Conservation (phyloP, 2,797 vertebrate species). For the Halcyon leucocephala region DNA sequence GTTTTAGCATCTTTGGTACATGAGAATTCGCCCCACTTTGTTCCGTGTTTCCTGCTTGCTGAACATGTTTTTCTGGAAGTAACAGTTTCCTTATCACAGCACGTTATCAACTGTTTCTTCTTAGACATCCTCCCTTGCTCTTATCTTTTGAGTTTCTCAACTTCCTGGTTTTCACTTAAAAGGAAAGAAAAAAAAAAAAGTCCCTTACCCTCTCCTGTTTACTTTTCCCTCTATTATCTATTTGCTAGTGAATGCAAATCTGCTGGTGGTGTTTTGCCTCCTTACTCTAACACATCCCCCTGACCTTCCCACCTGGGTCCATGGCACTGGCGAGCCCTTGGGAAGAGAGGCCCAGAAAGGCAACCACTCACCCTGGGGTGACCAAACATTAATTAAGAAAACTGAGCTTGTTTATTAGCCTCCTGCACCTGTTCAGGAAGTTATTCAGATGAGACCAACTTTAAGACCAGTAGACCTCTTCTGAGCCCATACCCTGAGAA, state of each 20-base stretch:
- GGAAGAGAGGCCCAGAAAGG: neutral
- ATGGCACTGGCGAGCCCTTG: neutral
- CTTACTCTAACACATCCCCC: neutral
- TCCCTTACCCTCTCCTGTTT: constrained; percentile 12
- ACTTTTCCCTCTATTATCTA: neutral
- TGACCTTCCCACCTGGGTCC: neutral
- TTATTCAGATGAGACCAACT: neutral
- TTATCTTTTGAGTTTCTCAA: constrained; percentile 71
- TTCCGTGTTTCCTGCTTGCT: neutral
- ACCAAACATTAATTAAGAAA: neutral
- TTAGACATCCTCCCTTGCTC: constrained; percentile 14
- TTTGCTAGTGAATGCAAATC: neutral
- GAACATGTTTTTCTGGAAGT: neutral
- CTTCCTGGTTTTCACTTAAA: constrained; percentile 35
- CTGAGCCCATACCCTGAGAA: neutral
- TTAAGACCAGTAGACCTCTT: neutral
- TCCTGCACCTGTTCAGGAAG: neutral
- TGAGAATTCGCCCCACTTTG: neutral
- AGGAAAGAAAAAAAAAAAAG: neutral
- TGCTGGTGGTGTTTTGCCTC: neutral
- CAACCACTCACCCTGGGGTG: rapidly evolving
- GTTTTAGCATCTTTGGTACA: neutral
- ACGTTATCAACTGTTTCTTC: constrained; percentile 36
- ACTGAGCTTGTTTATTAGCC: neutral
- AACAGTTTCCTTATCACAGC: constrained; percentile 54